phyloP scores from a whole-genome alignment of 2,888 invertebrate species.

The Oasisia sp. region DNA sequence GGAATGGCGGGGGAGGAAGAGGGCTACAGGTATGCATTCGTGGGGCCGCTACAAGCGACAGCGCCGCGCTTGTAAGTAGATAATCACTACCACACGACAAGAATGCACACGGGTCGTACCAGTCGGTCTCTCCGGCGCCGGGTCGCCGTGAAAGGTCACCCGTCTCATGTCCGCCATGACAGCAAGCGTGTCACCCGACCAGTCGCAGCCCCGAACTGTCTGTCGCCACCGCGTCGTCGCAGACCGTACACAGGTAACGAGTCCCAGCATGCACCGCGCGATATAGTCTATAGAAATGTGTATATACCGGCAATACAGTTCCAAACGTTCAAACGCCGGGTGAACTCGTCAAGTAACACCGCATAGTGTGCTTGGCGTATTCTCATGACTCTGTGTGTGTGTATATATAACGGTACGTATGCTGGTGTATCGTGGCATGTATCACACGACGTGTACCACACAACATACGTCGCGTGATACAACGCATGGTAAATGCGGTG shows the following conservation, averaged over 20 bases:
- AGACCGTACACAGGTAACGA: not conserved
- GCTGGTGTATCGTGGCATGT: not conserved
- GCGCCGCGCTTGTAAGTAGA: not conserved
- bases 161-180: not conserved
- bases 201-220: not conserved
- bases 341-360: not conserved
- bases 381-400: not conserved
- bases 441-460: not conserved
- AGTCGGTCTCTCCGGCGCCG: not conserved
- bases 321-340: constrained; percentile 12
- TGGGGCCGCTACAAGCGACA: not conserved
- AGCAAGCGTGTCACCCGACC: not conserved
- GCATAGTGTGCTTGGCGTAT: not conserved
- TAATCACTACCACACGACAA: constrained; percentile 1
- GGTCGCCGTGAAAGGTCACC: not conserved
- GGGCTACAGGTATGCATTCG: not conserved
- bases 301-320: not conserved
- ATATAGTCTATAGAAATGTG: not conserved
- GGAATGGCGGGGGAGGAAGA: not conserved
- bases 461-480: not conserved
- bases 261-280: not conserved
- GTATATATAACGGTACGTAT: not conserved
- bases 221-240: not conserved
- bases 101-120: not conserved
- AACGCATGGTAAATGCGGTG: not conserved